Evolutionary conservation across 2,888 invertebrate species (phyloP), one percentile per base, ranked within the genome.

Genomic region (Cataglyphis livida): DNA sequence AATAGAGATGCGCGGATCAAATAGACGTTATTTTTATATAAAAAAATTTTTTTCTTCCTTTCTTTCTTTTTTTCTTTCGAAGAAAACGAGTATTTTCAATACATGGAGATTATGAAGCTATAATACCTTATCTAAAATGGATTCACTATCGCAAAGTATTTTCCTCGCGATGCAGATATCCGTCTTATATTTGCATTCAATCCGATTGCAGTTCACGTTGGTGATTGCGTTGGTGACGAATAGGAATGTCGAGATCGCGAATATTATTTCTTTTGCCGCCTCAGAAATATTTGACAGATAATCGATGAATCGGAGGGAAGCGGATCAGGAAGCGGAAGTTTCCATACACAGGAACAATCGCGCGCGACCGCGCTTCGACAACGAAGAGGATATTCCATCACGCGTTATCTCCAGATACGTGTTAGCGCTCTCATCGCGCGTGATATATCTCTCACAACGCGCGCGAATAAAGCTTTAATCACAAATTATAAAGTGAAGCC

Each of bases 401-500:
- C 18, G 78, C 71, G 59, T 25, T 59, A 61, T 79, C 71, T 48
- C 71, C 15, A 78, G 21, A 44, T 70, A 70, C 35, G 18, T n/a
- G 76, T 57, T 76, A 57, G 35, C 71, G 25, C 59, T 61, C 59
- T 25, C 78, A 79, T 79, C 59, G 10, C 68, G 1, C 48, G n/a
- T 51, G 38, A 78, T 78, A 25, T 44, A 78, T 79, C 71, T 79
- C 71, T 32, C 71, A 25, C 15, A 21, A 7, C 32, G 32, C 59
- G 12, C 59, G 35, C 78, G 71, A 21, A 79, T 79, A 61, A 71
- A 61, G 71, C 78, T 79, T 79, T 61, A 79, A 79, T 71, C 59
- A 71, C 71, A 79, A 79, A 79, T 79, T 79, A 79, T 61, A 35
- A 79, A 79, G 71, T 35, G 44, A 59, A 59, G 59, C 71, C 44